Evolutionary conservation across 2,888 invertebrate genomes (phyloP).

Genomic region (Cataglyphis rosenhaueri): DNA sequence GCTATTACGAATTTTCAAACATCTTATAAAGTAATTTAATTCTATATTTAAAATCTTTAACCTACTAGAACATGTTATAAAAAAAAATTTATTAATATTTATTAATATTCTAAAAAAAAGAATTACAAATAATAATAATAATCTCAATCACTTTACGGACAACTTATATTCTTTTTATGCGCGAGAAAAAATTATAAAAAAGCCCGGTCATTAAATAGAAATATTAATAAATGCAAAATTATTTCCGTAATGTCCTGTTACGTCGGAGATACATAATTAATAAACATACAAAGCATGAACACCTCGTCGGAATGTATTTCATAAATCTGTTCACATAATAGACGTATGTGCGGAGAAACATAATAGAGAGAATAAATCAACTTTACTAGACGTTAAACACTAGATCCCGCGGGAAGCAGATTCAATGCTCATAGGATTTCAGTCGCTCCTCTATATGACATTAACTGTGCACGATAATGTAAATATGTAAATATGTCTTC

Average conservation of each 20-base stretch:
- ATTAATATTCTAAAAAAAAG: background rate
- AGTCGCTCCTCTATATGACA: slow-evolving; percentile 29
- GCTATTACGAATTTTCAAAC: background rate
- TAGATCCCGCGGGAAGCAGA: slow-evolving; percentile 10
- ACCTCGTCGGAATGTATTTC: background rate
- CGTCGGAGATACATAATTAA: background rate
- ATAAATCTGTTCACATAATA: background rate
- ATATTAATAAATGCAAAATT: background rate
- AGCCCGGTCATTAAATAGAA: background rate
- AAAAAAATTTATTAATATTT: background rate
- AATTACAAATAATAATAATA: background rate
- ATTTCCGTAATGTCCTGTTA: background rate
- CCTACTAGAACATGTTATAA: background rate
- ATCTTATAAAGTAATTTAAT: background rate
- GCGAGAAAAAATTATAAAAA: background rate
- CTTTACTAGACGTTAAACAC: slow-evolving; percentile 18
- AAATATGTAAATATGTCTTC: slow-evolving; percentile 51
- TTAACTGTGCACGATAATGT: slow-evolving; percentile 51
- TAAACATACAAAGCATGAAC: background rate
- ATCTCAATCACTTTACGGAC: background rate
- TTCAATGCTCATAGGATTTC: background rate
- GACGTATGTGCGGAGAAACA: background rate
- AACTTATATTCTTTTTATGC: background rate
- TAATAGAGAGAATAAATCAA: slow-evolving; percentile 17
- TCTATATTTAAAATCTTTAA: background rate